phyloP scores from a whole-genome alignment of 2,797 vertebrate genomes.

The Trematomus bernacchii region DNA sequence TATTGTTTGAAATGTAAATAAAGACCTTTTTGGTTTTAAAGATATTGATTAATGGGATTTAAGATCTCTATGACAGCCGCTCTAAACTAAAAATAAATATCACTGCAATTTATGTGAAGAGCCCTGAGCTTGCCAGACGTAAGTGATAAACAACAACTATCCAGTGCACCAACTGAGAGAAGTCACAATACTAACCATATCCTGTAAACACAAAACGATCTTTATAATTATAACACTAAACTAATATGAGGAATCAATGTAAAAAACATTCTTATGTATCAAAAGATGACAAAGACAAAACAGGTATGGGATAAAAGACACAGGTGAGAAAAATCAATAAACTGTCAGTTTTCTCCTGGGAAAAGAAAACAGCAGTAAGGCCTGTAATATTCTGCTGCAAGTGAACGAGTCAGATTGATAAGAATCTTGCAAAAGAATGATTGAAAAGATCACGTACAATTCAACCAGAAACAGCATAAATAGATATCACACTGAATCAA shows the following conservation, averaged over 20 bases:
- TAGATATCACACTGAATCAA: conserved; percentile 6
- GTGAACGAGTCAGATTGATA: conserved; percentile 1
- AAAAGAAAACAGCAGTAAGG: conserved; percentile 13
- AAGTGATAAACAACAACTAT: conserved; percentile 59
- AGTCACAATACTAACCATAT: conserved; percentile 14
- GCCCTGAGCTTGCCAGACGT: conserved; percentile 49
- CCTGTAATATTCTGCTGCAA: not conserved
- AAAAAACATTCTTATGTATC: not conserved
- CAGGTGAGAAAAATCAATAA: conserved; percentile 23
- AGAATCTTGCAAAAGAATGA: not conserved
- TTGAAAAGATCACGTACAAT: not conserved
- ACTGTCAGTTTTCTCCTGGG: conserved; percentile 8
- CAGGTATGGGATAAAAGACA: not conserved
- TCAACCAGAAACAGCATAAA: not conserved
- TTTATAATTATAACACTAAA: conserved; percentile 22
- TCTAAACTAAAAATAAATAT: conserved; percentile 36
- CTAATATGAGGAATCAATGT: conserved; percentile 3
- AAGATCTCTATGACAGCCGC: conserved; percentile 46
- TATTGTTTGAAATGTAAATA: conserved; percentile 5
- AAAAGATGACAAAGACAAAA: conserved; percentile 18
- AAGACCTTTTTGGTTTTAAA: conserved; percentile 20
- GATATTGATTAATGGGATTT: conserved; percentile 33
- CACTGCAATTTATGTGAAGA: conserved; percentile 46
- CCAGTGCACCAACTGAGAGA: conserved; percentile 26
- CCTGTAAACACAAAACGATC: conserved; percentile 11